Evolutionary conservation across 2,113 vertebrate genomes (phyloP).

Genomic region (Pangasianodon gigas): DNA sequence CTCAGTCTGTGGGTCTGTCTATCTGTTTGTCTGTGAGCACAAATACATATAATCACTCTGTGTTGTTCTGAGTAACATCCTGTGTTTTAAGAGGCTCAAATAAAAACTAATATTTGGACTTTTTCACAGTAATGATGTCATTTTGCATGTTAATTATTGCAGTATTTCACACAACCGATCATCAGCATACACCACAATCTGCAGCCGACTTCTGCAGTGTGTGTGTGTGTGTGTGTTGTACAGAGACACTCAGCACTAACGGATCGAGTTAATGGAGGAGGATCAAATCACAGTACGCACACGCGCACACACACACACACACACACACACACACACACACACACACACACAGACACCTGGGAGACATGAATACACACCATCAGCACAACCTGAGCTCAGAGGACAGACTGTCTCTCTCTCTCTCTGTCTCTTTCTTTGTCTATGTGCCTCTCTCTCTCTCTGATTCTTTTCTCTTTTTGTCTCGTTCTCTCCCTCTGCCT

Average conservation of each 20-base stretch:
- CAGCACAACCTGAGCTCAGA: slow-evolving; percentile 56
- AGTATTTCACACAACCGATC: not conserved
- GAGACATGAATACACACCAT: slow-evolving; percentile 60
- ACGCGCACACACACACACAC: slow-evolving; percentile 1
- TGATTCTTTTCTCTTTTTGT: not conserved
- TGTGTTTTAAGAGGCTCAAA: not conserved
- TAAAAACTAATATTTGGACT: not conserved
- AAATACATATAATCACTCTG: not conserved
- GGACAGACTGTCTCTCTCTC: not conserved
- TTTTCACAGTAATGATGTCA: not conserved
- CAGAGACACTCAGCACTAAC: slow-evolving; percentile 4
- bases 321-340: not conserved
- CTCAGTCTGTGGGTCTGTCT: not conserved
- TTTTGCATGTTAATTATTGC: not conserved
- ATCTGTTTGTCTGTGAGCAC: not conserved
- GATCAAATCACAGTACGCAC: slow-evolving; percentile 3
- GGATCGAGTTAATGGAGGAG: slow-evolving; percentile 8
- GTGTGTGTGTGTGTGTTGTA: slow-evolving; percentile 21
- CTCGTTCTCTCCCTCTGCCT: not conserved
- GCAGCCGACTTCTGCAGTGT: not conserved
- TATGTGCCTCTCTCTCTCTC: not conserved
- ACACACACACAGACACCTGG: slow-evolving; percentile 51
- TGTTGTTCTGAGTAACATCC: not conserved
- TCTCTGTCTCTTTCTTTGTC: not conserved
- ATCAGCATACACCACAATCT: not conserved